A percentile compares a stretch with the other conserved stretches of the same genome.
phyloP scores from a whole-genome alignment of 2,797 vertebrate genomes.

The Sylvilagus floridanus region DNA sequence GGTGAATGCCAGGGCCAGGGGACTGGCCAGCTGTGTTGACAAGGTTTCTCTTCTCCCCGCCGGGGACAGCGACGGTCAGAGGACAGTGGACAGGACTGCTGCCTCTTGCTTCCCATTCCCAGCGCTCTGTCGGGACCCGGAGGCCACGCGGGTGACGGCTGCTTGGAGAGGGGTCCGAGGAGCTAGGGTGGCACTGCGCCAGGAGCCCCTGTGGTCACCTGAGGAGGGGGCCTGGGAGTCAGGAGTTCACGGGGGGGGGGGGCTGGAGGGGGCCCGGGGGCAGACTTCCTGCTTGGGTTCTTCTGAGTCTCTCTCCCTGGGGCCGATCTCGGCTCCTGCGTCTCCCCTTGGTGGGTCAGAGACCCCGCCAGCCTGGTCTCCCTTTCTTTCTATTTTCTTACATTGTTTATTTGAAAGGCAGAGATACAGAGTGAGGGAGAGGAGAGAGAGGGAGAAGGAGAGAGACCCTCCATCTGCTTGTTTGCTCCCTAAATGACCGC shows the following conservation, averaged over 20 bases:
- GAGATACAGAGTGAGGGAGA: too few species aligned
- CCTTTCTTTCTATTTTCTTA: too few species aligned
- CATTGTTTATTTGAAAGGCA: too few species aligned
- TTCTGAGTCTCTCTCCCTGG: neutral
- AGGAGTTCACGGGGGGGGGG: too few species aligned
- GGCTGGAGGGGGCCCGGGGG: neutral
- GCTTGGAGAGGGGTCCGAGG: neutral
- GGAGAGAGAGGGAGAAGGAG: fast-evolving
- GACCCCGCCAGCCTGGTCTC: too few species aligned
- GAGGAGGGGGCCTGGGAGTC: neutral
- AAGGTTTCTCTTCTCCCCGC: neutral
- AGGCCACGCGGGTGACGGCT: neutral
- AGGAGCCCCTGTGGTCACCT: neutral
- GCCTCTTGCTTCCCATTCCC: neutral
- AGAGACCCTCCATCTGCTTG: too few species aligned
- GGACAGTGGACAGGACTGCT: neutral
- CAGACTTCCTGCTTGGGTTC: neutral
- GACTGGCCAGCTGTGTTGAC: neutral
- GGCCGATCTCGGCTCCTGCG: neutral
- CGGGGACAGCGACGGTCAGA: neutral
- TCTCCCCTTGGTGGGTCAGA: neutral
- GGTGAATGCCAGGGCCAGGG: neutral
- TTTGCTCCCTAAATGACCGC: too few species aligned
- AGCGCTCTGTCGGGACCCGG: neutral
- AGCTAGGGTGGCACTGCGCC: neutral